Conservation (phyloP, 1,140 invertebrate species). For the Drosophila insularis region DNA sequence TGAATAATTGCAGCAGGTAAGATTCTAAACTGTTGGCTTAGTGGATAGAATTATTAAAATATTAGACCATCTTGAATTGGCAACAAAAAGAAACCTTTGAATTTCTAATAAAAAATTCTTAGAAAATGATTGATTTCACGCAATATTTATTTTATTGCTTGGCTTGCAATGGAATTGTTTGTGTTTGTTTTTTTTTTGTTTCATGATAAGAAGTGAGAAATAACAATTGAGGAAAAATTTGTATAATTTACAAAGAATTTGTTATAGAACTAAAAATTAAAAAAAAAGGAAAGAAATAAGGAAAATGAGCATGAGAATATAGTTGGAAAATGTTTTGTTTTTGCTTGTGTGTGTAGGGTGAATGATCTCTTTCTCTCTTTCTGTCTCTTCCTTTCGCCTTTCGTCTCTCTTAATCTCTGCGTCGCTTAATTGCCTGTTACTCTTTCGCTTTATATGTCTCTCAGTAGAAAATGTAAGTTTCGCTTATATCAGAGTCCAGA, state of each 20-base stretch:
- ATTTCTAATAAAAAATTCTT: neutral
- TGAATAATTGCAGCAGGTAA: no score
- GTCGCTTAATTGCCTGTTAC: neutral
- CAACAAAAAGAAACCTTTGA: no score
- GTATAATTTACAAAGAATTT: constrained; percentile 12
- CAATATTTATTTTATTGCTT: constrained; percentile 75
- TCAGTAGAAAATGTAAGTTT: neutral
- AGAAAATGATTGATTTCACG: constrained; percentile 27
- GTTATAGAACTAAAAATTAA: constrained; percentile 38
- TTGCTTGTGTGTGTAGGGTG: neutral
- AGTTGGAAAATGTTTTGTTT: neutral
- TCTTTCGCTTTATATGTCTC: neutral
- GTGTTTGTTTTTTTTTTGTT: no score
- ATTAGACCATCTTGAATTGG: no score
- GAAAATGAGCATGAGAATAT: constrained; percentile 15
- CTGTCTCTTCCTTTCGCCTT: neutral
- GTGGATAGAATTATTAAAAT: no score
- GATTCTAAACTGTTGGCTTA: no score
- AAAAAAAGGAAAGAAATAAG: constrained; percentile 8
- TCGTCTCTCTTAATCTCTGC: neutral
- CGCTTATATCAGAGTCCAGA: neutral
- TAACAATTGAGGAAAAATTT: constrained; percentile 53
- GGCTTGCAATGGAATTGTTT: constrained; percentile 56
- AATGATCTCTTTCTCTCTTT: constrained; percentile 24
- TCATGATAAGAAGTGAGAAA: constrained; percentile 33